Conservation (phyloP, 2,888 invertebrate genomes). For the Stenichneumon culpator region DNA sequence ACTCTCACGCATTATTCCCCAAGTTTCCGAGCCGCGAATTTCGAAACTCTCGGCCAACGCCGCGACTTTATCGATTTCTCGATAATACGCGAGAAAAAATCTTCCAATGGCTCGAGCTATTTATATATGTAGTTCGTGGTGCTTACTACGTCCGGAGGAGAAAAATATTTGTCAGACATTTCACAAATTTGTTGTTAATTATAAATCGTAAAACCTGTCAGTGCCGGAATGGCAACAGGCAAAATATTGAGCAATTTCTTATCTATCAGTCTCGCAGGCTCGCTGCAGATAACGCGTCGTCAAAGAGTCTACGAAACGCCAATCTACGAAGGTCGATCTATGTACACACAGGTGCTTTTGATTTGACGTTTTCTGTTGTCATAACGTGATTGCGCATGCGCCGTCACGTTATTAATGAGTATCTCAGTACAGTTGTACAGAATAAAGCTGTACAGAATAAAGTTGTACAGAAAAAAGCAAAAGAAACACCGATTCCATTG, state of each 20-base stretch:
- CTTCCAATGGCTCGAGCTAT: neutral
- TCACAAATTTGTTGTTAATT: neutral
- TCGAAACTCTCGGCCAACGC: neutral
- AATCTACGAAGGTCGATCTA: neutral
- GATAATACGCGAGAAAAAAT: neutral
- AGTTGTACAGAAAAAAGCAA: too few species aligned
- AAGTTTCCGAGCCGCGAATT: neutral
- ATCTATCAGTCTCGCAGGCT: neutral
- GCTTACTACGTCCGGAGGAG: neutral
- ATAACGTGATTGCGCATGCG: too few species aligned
- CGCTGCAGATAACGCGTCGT: neutral
- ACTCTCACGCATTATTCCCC: neutral
- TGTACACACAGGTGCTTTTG: neutral
- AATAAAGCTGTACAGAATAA: neutral
- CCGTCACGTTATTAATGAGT: too few species aligned
- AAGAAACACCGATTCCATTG: too few species aligned
- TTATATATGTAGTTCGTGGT: neutral
- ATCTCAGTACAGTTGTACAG: neutral
- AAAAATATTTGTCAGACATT: neutral
- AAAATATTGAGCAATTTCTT: neutral
- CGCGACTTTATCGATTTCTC: neutral
- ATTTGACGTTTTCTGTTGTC: too few species aligned
- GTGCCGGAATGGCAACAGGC: neutral
- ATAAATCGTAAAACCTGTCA: neutral
- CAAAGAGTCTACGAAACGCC: neutral